Percentiles rank a stretch among this genome's conserved stretches.
Evolutionary conservation across 92 coral and sea anemone genomes (phyloP).

Genomic region (Heliopora coerulea): DNA sequence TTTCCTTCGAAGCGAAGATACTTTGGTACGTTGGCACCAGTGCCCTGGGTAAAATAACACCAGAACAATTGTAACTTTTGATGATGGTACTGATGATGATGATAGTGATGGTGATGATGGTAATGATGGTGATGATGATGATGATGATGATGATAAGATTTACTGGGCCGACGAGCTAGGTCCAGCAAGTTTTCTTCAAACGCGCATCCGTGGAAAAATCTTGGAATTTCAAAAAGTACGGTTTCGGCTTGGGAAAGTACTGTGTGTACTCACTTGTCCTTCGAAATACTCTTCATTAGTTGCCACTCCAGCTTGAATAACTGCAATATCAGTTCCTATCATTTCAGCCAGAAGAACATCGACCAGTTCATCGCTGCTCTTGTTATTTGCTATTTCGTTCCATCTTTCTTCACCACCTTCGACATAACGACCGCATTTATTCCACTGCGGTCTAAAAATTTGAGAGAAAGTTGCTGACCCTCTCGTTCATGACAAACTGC

Average conservation of each 20-base stretch:
- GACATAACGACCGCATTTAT: conserved; percentile 82
- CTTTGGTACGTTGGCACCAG: conserved; percentile 84
- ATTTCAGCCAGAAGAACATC: conserved; percentile 93
- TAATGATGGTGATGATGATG: too few species aligned
- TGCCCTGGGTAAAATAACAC: conserved; percentile 57
- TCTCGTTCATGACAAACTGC: background rate
- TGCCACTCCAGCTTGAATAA: conserved; percentile 84
- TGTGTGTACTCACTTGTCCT: conserved; percentile 81
- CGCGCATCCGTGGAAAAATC: too few species aligned
- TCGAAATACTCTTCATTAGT: conserved; percentile 94
- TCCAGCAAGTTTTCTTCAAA: too few species aligned
- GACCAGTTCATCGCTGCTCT: conserved; percentile 89
- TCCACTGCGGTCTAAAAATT: conserved; percentile 85
- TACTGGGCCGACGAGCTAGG: too few species aligned
- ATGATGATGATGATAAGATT: too few species aligned
- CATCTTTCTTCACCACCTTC: conserved; percentile 96
- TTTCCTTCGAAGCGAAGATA: conserved; percentile 85
- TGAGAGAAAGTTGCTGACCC: background rate
- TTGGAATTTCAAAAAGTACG: too few species aligned
- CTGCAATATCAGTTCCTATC: conserved; percentile 90
- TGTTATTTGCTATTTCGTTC: conserved; percentile 80
- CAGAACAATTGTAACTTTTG: too few species aligned
- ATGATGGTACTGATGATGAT: too few species aligned
- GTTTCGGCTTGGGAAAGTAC: too few species aligned
- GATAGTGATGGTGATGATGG: too few species aligned